Conservation (phyloP, 1,140 invertebrate genomes). For the Meloidogyne hapla region DNA sequence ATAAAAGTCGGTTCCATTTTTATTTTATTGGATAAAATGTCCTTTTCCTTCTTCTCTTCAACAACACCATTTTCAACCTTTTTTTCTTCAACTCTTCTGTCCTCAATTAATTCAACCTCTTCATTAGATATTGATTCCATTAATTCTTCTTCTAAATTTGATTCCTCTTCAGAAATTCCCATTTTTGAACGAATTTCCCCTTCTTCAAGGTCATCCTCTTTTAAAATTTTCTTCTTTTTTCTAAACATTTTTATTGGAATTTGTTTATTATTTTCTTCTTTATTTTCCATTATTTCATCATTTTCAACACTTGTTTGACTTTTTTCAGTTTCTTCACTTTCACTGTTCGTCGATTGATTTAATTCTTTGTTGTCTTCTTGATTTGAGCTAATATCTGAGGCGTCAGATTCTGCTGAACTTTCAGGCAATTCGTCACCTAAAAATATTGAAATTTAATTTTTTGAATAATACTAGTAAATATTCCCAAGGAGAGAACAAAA, state of each 20-base stretch:
- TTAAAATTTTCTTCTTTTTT: background rate
- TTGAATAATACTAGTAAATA: background rate
- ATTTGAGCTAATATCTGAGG: background rate
- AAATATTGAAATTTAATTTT: background rate
- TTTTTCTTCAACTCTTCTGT: background rate
- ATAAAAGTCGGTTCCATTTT: background rate
- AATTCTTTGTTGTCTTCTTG: background rate
- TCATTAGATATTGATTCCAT: background rate
- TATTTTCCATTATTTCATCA: background rate
- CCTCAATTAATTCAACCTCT: background rate
- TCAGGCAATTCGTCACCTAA: constrained; percentile 21
- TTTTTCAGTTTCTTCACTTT: constrained; percentile 1
- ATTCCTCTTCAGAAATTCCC: background rate
- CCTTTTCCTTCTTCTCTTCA: background rate
- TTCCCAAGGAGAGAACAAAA: no score
- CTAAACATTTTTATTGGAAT: background rate
- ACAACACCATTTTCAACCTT: background rate
- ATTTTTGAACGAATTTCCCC: constrained; percentile 13
- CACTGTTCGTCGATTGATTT: background rate
- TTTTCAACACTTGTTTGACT: background rate
- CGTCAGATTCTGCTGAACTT: constrained; percentile 20
- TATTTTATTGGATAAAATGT: background rate
- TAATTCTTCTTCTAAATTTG: background rate
- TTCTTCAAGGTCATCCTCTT: constrained; percentile 15
- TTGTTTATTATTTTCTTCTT: background rate